Evolutionary conservation across 2,888 invertebrate genomes (phyloP).

Genomic region (Agonum fuliginosum): DNA sequence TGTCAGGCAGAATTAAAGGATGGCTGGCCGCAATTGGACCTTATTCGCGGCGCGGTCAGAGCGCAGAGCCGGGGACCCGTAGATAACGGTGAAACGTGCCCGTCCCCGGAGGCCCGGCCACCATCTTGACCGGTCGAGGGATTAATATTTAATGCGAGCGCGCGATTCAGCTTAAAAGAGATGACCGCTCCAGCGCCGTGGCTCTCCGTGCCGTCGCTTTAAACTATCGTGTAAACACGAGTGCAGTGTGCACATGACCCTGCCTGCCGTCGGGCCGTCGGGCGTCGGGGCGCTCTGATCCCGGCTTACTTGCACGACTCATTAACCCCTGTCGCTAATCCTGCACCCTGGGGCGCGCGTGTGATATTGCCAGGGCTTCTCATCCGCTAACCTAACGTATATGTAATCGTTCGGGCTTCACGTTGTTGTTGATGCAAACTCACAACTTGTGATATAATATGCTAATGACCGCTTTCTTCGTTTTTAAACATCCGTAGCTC

Average conservation of each 20-base stretch:
- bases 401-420: neutral
- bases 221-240: slow-evolving; percentile 49
- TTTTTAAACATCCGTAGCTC: slow-evolving; percentile 54
- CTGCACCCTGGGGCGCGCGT: slow-evolving; percentile 67
- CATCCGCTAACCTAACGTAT: neutral
- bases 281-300: slow-evolving; percentile 70
- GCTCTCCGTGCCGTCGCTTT: slow-evolving; percentile 45
- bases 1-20: slow-evolving; percentile 78
- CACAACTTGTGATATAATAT: slow-evolving; percentile 63
- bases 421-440: slow-evolving; percentile 57
- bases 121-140: slow-evolving; percentile 67
- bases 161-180: slow-evolving; percentile 61
- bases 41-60: slow-evolving; percentile 63
- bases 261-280: too few species aligned
- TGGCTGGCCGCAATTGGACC: slow-evolving; percentile 71
- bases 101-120: slow-evolving; percentile 65
- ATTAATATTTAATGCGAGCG: slow-evolving; percentile 71
- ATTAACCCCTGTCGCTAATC: slow-evolving; percentile 74
- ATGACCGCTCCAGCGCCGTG: slow-evolving; percentile 47
- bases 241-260: slow-evolving; percentile 60
- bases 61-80: slow-evolving; percentile 68
- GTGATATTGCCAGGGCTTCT: slow-evolving; percentile 69
- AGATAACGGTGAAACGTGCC: slow-evolving; percentile 70
- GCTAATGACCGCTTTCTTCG: slow-evolving; percentile 63
- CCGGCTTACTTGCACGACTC: slow-evolving; percentile 75